These are phyloP conservation scores for Shinisaurus crocodilurus DNA, from an alignment of 2,113 vertebrate species.

Conservation along the genomic window DNA sequence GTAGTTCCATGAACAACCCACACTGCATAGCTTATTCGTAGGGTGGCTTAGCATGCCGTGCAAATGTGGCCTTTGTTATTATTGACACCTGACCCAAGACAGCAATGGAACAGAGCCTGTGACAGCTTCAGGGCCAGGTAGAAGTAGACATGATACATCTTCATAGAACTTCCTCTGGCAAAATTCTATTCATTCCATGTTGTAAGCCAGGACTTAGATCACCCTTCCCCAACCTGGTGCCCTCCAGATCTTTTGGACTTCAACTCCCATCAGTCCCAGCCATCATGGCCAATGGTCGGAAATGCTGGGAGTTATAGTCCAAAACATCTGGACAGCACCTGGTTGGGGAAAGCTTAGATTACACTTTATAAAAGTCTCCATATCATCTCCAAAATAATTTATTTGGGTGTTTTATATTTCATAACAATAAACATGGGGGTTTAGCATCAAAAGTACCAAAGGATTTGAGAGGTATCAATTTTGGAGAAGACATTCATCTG, in stretches of 20 bases:
- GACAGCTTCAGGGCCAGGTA: not conserved
- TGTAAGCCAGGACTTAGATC: not conserved
- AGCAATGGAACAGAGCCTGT: not conserved
- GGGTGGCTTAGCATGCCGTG: no score
- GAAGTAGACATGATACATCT: not conserved
- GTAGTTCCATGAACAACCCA: no score
- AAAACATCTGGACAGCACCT: no score
- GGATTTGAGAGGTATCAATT: not conserved
- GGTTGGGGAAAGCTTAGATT: not conserved
- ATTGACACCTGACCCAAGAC: not conserved
- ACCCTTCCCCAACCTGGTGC: no score
- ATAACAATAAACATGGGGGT: not conserved
- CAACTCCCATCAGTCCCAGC: no score
- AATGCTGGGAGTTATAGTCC: no score
- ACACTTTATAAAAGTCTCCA: not conserved
- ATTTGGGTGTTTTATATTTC: not conserved
- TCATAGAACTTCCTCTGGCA: not conserved
- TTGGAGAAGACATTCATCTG: not conserved
- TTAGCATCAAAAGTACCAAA: not conserved
- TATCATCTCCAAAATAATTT: not conserved
- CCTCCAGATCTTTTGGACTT: no score
- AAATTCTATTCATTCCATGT: not conserved
- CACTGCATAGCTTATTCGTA: no score
- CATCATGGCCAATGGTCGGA: no score
- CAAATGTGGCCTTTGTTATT: not conserved